A percentile compares a stretch with the other conserved stretches of the same genome.
These are phyloP conservation scores for Pristionchus pacificus DNA, from an alignment of 1,140 invertebrate genomes.

Conservation along the genomic window DNA sequence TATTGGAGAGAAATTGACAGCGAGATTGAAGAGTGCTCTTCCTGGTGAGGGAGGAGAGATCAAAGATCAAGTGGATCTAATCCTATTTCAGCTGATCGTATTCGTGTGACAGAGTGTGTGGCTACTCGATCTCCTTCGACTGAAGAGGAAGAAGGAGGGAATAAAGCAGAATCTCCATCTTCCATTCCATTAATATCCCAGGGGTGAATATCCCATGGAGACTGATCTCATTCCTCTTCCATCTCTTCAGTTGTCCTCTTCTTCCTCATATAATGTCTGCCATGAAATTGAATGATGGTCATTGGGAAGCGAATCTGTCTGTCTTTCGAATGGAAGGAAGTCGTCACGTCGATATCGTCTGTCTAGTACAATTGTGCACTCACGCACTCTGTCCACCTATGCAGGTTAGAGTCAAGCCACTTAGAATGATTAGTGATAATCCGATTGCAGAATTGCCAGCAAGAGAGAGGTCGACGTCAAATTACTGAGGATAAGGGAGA, in stretches of 20 bases:
- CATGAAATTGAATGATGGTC: constrained; percentile 14
- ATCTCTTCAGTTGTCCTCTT: constrained; percentile 17
- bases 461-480: constrained; percentile 6
- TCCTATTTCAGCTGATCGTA: not conserved
- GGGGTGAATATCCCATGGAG: constrained; percentile 5
- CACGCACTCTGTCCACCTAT: constrained; percentile 6
- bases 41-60: not conserved
- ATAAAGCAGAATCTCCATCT: not conserved
- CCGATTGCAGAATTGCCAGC: not conserved
- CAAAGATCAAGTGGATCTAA: not conserved
- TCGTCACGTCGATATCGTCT: constrained; percentile 24
- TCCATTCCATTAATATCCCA: constrained; percentile 22
- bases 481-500: not conserved
- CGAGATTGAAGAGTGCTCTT: not conserved
- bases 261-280: constrained; percentile 21
- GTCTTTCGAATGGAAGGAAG: constrained; percentile 26
- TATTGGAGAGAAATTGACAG: not conserved
- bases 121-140: not conserved
- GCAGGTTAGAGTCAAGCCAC: not conserved
- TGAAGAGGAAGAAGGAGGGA: constrained; percentile 15
- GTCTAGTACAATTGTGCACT: constrained; percentile 17
- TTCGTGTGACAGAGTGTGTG: not conserved
- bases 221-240: too few relatives aligned
- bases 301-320: constrained; percentile 23
- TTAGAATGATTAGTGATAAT: not conserved